A percentile compares a stretch with the other conserved stretches of the same genome.
phyloP scores from a whole-genome alignment of 2,888 invertebrate genomes.

The Hypena proboscidalis region DNA sequence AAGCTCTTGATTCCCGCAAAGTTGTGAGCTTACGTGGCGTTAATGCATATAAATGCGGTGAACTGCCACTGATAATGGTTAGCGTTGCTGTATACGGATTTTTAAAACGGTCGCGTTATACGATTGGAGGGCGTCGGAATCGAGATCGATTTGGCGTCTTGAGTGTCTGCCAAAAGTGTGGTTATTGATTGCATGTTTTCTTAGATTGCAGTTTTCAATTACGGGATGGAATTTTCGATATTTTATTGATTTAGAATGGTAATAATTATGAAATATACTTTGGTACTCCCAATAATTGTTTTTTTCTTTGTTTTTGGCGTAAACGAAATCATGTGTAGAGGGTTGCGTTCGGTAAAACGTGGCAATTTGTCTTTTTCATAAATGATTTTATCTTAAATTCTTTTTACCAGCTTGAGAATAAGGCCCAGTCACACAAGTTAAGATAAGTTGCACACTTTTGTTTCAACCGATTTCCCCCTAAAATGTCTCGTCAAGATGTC shows the following conservation, averaged over 20 bases:
- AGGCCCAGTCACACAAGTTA: slow-evolving; percentile 27
- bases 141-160: slow-evolving; percentile 46
- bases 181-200: slow-evolving; percentile 32
- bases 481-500: slow-evolving; percentile 63
- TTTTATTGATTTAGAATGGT: background rate
- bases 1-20: slow-evolving; percentile 45
- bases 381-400: no score
- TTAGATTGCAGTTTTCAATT: slow-evolving; percentile 31
- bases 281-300: background rate
- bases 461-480: slow-evolving; percentile 41
- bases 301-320: no score
- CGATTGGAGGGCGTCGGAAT: slow-evolving; percentile 34
- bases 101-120: slow-evolving; percentile 59
- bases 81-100: slow-evolving; percentile 56
- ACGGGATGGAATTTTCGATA: slow-evolving; percentile 1
- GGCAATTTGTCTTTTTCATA: no score
- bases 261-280: background rate
- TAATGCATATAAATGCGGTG: slow-evolving; percentile 75
- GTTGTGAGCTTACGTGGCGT: slow-evolving; percentile 36
- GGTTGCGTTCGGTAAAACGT: no score
- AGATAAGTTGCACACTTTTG: slow-evolving; percentile 41
- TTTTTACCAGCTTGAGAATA: slow-evolving; percentile 32
- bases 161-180: slow-evolving; percentile 49
- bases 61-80: slow-evolving; percentile 69
- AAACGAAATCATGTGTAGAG: no score